Base-by-base conservation (phyloP, 2,113 vertebrate species). In the Elephas maximus region DNA sequence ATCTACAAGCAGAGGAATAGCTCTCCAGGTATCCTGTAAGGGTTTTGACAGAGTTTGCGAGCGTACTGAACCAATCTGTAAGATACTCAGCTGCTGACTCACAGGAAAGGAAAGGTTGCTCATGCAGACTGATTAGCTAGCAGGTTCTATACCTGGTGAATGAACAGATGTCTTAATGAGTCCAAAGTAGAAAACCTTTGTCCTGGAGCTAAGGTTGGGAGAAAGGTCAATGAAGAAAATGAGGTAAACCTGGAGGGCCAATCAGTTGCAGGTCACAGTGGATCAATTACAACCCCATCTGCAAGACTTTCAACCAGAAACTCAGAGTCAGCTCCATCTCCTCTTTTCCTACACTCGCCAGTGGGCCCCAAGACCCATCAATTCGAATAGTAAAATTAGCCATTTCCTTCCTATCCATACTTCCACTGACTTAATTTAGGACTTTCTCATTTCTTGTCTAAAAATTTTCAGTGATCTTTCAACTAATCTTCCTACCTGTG, bases 141-240 rank as follows among this genome's bases (percentile, higher is more conserved):
- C n/a, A 90, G 69, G 30, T 90, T 95, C 57, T 95, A 88, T 81
- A 96, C 44, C 71, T 86, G 78, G 80, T 97, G 90, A 96, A 96
- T 95, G 92, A 90, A 84, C 96, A 97, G 48, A 96, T 33, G 84
- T 97, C 82, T 90, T 96, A 96, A 97, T 95, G 92, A 97, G 83
- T 62, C 80, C 87, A 94, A 79, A 80, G 60, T 87, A 93, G 41
- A 41, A 96, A 96, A 89, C 44, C 51, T 94, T 71, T 93, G 83
- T 93, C 74, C 65, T 71, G 23, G n/a, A 97, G 67, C 90, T 92
- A 95, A 97, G 90, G 65, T 63, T 92, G 44, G 71, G 8, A 94
- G 60, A 96, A 97, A 94, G 88, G 95, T 97, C 96, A 96, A 79
- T 93, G 95, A 95, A 90, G 90, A 90, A 81, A 95, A 94, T 88